phyloP scores from a whole-genome alignment of 2,113 vertebrate genomes.

The Baryphthengus martii region DNA sequence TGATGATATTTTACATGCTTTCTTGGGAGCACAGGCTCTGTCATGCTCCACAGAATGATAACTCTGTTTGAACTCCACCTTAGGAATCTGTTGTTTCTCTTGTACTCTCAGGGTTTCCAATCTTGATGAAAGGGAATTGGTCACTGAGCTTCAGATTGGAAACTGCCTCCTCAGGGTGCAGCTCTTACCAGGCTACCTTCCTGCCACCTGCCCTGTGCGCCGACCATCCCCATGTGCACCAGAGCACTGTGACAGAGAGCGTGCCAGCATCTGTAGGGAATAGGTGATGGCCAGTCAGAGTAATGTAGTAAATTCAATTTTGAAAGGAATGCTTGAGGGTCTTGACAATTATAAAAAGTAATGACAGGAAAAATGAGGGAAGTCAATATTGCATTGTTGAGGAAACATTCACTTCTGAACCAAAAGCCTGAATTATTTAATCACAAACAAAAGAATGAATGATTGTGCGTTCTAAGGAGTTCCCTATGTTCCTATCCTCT shows the following conservation, averaged over 20 bases:
- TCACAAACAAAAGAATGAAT: neutral
- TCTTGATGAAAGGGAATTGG: neutral
- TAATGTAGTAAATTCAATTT: neutral
- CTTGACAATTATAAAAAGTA: neutral
- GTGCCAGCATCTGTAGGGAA: neutral
- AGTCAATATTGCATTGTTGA: neutral
- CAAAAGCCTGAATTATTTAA: neutral
- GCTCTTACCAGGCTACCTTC: neutral
- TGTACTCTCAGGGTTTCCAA: neutral
- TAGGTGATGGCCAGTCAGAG: neutral
- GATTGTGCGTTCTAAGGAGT: neutral
- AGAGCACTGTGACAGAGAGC: too few relatives aligned
- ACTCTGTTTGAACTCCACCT: neutral
- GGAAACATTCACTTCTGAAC: neutral
- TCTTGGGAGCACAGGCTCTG: neutral
- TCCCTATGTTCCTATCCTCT: neutral
- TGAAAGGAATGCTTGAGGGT: neutral
- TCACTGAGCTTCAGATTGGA: neutral
- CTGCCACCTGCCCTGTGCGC: too few relatives aligned
- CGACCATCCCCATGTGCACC: fast-evolving
- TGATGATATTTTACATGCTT: neutral
- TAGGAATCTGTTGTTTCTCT: neutral
- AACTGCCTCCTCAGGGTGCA: neutral
- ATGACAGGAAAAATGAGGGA: neutral
- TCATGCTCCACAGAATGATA: neutral